phyloP scores from a whole-genome alignment of 2,888 invertebrate species.

The Pristionchus exspectatus region DNA sequence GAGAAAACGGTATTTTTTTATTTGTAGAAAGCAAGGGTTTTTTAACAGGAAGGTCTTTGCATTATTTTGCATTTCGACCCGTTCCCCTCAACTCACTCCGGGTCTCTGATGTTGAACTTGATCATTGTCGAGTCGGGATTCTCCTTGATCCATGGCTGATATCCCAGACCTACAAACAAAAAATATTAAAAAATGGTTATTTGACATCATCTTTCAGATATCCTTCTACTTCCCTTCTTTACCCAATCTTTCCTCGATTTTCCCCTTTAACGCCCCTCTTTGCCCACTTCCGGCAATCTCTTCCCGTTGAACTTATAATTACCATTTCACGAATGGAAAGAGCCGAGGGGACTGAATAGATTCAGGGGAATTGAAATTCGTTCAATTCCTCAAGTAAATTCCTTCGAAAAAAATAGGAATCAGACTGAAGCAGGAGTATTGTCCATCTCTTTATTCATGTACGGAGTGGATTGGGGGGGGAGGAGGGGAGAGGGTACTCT shows the following conservation, averaged over 20 bases:
- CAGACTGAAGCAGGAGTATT: not conserved
- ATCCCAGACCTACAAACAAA: slow-evolving; percentile 88
- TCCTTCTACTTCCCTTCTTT: not conserved
- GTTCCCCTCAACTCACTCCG: slow-evolving; percentile 56
- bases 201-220: not conserved
- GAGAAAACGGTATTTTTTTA: no score
- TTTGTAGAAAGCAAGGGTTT: no score
- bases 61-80: not conserved
- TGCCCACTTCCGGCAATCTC: not conserved
- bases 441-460: slow-evolving; percentile 25
- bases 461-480: slow-evolving; percentile 1
- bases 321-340: not conserved
- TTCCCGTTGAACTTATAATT: slow-evolving; percentile 46
- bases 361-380: no score
- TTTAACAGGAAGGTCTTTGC: slow-evolving; percentile 57
- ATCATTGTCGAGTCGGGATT: slow-evolving; percentile 97
- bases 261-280: slow-evolving; percentile 1
- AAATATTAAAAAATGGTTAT: not conserved
- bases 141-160: slow-evolving; percentile 94
- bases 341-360: not conserved
- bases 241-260: not conserved
- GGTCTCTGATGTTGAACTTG: slow-evolving; percentile 86
- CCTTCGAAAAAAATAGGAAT: not conserved
- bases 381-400: not conserved
- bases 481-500: not conserved